phyloP scores from a whole-genome alignment of 2,888 invertebrate genomes.

The Apantesis nais region DNA sequence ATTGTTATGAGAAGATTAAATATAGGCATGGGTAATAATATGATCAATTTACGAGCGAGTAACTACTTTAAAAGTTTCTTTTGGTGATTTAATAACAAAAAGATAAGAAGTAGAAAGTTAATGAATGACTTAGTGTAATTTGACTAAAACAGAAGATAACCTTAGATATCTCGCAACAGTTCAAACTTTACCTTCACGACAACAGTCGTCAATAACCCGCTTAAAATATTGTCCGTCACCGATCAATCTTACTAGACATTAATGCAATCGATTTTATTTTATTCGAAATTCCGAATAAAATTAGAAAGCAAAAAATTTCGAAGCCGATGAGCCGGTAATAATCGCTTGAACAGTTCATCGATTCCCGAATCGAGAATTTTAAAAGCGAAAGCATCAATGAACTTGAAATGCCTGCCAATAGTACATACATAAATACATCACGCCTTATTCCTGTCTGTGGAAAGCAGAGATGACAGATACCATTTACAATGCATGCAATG shows the following conservation, averaged over 20 bases:
- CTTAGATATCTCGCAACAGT: no score
- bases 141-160: no score
- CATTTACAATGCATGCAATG: no score
- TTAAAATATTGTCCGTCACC: no score
- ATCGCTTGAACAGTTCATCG: background rate
- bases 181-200: no score
- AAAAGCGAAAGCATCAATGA: background rate
- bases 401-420: background rate
- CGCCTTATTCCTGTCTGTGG: no score
- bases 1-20: slow-evolving; percentile 6
- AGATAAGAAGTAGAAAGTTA: no score
- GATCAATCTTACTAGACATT: no score
- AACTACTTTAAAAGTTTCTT: background rate
- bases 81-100: no score
- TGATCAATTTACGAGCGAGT: background rate
- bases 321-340: background rate
- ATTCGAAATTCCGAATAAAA: background rate
- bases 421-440: background rate
- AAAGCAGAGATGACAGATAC: no score
- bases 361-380: background rate
- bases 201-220: no score
- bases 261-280: background rate
- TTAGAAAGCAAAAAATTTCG: background rate
- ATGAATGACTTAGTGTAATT: no score
- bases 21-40: background rate